These are phyloP conservation scores for Myopa testacea DNA, from an alignment of 2,888 invertebrate genomes.

Conservation along the genomic window DNA sequence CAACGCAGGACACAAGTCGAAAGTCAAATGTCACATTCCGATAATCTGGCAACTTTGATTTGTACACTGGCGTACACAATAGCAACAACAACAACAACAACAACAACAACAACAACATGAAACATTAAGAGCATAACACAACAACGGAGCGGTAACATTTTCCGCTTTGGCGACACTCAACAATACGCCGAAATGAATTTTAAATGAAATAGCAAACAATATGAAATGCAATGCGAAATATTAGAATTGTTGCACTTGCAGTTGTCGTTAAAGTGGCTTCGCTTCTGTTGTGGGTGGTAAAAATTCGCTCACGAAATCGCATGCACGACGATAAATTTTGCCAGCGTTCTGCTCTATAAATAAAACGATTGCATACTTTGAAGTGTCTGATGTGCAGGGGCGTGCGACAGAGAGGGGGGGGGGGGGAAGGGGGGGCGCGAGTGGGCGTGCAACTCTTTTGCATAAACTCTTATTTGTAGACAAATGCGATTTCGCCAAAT, in stretches of 20 bases:
- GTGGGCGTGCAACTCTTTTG: not conserved
- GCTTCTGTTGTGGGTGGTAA: not conserved
- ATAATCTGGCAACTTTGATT: constrained; percentile 9
- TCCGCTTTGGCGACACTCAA: not conserved
- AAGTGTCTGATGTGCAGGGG: not conserved
- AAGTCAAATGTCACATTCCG: not conserved
- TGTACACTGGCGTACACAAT: not conserved
- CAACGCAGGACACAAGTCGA: not conserved
- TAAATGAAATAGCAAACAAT: not conserved
- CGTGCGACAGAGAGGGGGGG: too few relatives aligned
- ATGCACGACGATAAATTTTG: not conserved
- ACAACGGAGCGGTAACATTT: not conserved
- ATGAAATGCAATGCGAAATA: not conserved
- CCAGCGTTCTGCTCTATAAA: constrained; percentile 1
- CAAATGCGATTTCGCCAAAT: constrained; percentile 6
- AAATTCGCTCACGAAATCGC: not conserved
- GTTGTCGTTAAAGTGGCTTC: not conserved
- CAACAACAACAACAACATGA: not conserved
- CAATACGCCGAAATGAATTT: constrained; percentile 12
- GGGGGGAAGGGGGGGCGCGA: not conserved
- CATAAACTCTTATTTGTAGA: not conserved
- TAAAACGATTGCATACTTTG: constrained; percentile 12
- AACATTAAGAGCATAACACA: not conserved
- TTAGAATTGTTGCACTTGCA: not conserved
- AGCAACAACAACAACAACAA: not conserved